A percentile compares a stretch with the other conserved stretches of the same genome.
These are phyloP conservation scores for Olivierus martensii DNA, from an alignment of 1,140 invertebrate genomes.

Conservation along the genomic window DNA sequence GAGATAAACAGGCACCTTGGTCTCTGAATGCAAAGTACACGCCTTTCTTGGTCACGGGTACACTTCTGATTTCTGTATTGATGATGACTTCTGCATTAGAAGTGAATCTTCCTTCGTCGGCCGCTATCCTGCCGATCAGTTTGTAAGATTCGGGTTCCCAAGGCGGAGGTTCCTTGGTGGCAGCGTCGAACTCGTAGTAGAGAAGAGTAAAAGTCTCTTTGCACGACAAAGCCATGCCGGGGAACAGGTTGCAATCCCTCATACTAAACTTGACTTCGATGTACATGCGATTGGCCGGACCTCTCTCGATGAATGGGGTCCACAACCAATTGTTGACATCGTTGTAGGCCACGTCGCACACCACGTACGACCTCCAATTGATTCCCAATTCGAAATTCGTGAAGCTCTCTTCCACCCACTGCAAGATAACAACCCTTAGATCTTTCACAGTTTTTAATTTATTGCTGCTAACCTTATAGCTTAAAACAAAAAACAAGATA, in stretches of 20 bases:
- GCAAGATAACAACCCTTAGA: constrained; percentile 14
- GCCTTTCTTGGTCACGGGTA: constrained; percentile 84
- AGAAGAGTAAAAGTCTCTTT: constrained; percentile 92
- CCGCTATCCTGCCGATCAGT: constrained; percentile 73
- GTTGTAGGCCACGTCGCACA: constrained; percentile 90
- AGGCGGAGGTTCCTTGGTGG: constrained; percentile 66
- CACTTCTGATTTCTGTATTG: constrained; percentile 85
- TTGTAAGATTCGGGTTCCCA: constrained; percentile 92
- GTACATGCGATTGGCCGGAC: constrained; percentile 85
- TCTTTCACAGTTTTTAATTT: too few species aligned
- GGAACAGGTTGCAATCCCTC: constrained; percentile 82
- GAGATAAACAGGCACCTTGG: constrained; percentile 89
- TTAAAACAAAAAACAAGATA: too few species aligned
- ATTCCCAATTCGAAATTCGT: constrained; percentile 90
- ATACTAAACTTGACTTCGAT: constrained; percentile 96
- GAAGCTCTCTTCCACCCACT: constrained; percentile 97
- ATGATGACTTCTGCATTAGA: constrained; percentile 78
- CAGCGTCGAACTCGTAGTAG: constrained; percentile 91
- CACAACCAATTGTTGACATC: constrained; percentile 99
- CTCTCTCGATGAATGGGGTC: constrained; percentile 88
- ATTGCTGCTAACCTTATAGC: too few species aligned
- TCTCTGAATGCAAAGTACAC: constrained; percentile 96
- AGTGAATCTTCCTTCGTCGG: constrained; percentile 82
- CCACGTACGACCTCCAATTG: constrained; percentile 93
- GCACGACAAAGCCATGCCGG: constrained; percentile 42